Evolutionary conservation across 2,113 vertebrate species (phyloP), one percentile per base, ranked within the genome.

Genomic region (Pelmatolapia mariae): DNA sequence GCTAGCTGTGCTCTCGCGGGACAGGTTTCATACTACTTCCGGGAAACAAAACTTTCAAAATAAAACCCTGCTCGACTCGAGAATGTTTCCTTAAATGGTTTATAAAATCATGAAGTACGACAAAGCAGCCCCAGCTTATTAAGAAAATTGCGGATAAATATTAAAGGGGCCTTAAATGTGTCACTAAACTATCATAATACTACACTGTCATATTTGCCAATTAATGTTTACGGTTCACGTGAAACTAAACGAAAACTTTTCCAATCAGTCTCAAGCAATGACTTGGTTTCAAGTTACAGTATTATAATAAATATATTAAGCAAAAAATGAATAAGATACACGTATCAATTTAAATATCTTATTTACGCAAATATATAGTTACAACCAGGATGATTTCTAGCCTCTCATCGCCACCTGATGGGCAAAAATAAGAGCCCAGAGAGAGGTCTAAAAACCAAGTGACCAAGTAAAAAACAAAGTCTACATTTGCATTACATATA

Each of bases 21-120:
- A 78, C 18, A 52, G 16, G 7, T 7, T 8, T 66, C 29, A 8
- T 2, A 24, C 2, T n/a, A 89, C 86, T 87, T 95, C 93, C 93
- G 89, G 82, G 4, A 3, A 16, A 15, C n/a, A 13, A 19, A 11
- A 0, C 1, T 15, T 83, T 5, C 88, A 83, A 85, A 88, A 86
- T 85, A 88, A 92, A 71, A 10, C 8, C 54, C 22, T 7, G 45
- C 16, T 50, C 7, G 8, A 18, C 40, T 0, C 3, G 40, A 73
- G 40, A 29, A 47, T 7, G 43, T 19, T 73, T 73, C 13, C 38
- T 16, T 76, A 47, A 45, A 73, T 45, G 38, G 4, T 45, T 26
- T 0, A 47, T 7, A 76, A 76, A 47, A 76, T 47, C 43, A 0
- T 73, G 12, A 29, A 29, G 45, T 78, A 50, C 6, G 24, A n/a